These are phyloP conservation scores for Lithophane semibrunnea DNA, from an alignment of 2,888 invertebrate genomes.

Conservation along the genomic window DNA sequence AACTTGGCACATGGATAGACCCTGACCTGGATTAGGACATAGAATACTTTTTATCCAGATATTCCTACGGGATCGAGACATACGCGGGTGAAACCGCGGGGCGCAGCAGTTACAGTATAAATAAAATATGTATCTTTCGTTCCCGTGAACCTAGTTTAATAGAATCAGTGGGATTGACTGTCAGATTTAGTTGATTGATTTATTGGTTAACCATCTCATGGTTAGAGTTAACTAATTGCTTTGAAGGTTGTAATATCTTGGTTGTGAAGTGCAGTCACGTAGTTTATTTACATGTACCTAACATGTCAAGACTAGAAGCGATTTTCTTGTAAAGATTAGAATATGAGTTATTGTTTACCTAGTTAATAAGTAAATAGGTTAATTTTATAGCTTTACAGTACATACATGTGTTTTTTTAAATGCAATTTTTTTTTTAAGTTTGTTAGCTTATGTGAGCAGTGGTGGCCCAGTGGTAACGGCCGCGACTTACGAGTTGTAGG, in stretches of 20 bases:
- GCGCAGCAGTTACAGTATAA: too few relatives aligned
- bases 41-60: too few relatives aligned
- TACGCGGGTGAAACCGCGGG: too few relatives aligned
- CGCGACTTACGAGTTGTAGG: too few relatives aligned
- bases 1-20: too few relatives aligned
- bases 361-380: neutral
- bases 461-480: too few relatives aligned
- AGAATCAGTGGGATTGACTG: neutral
- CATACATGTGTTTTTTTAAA: neutral
- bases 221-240: neutral
- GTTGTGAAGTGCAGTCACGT: conserved; percentile 17
- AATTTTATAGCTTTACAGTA: neutral
- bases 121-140: too few relatives aligned
- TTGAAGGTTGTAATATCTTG: conserved; percentile 1
- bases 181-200: neutral
- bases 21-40: too few relatives aligned
- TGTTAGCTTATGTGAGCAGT: too few relatives aligned
- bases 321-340: conserved; percentile 13
- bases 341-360: neutral
- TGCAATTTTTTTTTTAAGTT: too few relatives aligned
- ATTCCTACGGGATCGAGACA: too few relatives aligned
- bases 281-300: neutral
- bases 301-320: neutral
- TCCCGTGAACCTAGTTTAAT: neutral
- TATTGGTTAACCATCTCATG: neutral